A percentile compares a stretch with the other conserved stretches of the same genome.
phyloP scores from a whole-genome alignment of 2,888 invertebrate species.

The Himalopsyche tibetana region DNA sequence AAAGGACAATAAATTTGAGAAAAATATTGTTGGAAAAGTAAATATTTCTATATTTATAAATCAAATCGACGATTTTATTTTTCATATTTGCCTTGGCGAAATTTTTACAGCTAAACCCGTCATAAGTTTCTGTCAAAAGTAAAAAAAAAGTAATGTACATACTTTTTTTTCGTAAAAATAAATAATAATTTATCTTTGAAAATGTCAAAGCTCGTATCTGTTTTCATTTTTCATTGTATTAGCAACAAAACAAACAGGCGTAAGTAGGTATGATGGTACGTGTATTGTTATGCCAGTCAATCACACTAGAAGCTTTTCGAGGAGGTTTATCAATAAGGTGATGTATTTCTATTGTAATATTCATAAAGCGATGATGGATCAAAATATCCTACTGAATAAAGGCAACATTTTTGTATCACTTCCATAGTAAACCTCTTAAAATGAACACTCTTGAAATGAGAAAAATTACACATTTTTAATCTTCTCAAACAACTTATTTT shows the following conservation, averaged over 20 bases:
- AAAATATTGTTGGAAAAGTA: no score
- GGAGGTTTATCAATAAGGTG: conserved; percentile 8
- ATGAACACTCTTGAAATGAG: no score
- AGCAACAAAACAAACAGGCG: conserved; percentile 14
- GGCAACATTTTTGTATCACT: not conserved
- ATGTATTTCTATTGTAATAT: conserved; percentile 28
- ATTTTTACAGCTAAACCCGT: no score
- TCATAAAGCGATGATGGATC: conserved; percentile 28
- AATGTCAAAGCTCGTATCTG: conserved; percentile 9
- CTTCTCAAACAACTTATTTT: no score
- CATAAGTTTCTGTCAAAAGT: not conserved
- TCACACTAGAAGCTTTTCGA: conserved; percentile 24
- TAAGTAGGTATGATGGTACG: not conserved
- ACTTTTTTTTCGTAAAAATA: not conserved
- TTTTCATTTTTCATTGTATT: conserved; percentile 8
- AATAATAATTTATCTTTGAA: conserved; percentile 6
- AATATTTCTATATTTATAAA: no score
- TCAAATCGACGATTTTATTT: no score
- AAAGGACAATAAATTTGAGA: no score
- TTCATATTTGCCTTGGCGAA: no score
- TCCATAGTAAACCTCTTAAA: no score
- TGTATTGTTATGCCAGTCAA: conserved; percentile 17
- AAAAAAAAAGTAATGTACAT: not conserved
- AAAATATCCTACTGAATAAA: not conserved
- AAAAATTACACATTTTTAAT: no score